A percentile compares a stretch with the other conserved stretches of the same genome.
Evolutionary conservation across 2,113 vertebrate genomes (phyloP).

Genomic region (Nothocercus nigrocapillus): DNA sequence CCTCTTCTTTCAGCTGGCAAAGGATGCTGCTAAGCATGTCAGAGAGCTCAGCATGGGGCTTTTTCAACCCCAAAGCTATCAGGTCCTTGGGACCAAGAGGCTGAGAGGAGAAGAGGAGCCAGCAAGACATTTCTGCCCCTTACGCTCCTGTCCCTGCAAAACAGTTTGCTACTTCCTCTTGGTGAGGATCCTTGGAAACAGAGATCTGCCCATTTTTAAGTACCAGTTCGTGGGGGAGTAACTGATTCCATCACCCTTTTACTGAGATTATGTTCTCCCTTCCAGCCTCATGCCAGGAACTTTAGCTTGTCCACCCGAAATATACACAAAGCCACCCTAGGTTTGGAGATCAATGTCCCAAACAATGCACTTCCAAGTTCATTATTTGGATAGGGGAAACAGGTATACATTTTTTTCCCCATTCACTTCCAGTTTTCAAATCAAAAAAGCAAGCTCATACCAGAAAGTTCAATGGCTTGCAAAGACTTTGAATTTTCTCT

Average conservation of each 20-base stretch:
- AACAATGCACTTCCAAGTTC: background rate
- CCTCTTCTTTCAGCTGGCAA: background rate
- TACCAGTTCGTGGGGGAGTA: background rate
- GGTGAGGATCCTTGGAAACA: background rate
- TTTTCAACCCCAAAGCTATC: background rate
- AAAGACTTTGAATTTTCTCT: background rate
- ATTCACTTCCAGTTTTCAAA: background rate
- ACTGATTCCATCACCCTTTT: background rate
- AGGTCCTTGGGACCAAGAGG: background rate
- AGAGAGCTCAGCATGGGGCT: background rate
- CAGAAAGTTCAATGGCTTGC: background rate
- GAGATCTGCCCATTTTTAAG: background rate
- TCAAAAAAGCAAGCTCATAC: background rate
- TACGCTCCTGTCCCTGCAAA: background rate
- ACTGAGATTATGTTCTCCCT: background rate
- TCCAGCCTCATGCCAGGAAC: accelerated
- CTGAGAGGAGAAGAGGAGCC: background rate
- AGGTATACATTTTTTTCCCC: background rate
- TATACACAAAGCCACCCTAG: background rate
- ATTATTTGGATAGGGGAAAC: background rate
- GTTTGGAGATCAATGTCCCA: background rate
- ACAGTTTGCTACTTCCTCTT: background rate
- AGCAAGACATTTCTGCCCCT: background rate
- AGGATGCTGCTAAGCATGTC: background rate
- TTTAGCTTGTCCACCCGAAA: background rate